phyloP scores from a whole-genome alignment of 2,888 invertebrate genomes.

The Eucriotettix oculatus region DNA sequence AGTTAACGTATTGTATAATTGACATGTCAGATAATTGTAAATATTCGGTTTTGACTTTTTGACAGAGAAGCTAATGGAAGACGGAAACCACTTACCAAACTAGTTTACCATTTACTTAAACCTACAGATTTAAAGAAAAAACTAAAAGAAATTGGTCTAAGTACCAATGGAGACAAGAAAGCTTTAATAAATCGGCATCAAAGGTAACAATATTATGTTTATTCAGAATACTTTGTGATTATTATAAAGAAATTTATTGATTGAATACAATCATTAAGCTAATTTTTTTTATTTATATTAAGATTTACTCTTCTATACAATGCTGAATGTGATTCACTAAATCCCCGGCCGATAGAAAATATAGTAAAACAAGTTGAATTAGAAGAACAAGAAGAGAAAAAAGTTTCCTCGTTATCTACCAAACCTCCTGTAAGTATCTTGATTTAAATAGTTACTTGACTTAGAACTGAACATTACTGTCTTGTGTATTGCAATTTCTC shows the following conservation, averaged over 20 bases:
- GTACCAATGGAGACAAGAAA: slow-evolving; percentile 26
- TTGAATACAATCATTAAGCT: too few species aligned
- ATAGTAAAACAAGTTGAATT: slow-evolving; percentile 25
- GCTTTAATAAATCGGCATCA: slow-evolving; percentile 23
- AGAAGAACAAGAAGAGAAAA: slow-evolving; percentile 24
- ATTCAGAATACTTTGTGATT: neutral
- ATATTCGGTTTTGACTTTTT: too few species aligned
- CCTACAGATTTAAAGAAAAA: slow-evolving; percentile 28
- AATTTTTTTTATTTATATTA: too few species aligned
- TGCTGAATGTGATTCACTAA: slow-evolving; percentile 29
- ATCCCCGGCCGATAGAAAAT: slow-evolving; percentile 25
- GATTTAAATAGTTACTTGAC: too few species aligned
- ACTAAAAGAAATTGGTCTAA: slow-evolving; percentile 28
- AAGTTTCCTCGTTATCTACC: neutral
- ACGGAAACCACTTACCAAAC: neutral
- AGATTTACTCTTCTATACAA: slow-evolving; percentile 23
- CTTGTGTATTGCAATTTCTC: too few species aligned
- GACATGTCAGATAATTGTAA: neutral
- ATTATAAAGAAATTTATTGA: too few species aligned
- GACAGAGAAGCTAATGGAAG: neutral
- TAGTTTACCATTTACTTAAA: slow-evolving; percentile 25
- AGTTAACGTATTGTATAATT: too few species aligned
- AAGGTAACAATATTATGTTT: slow-evolving; percentile 12
- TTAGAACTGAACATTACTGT: too few species aligned
- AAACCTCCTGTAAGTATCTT: too few species aligned